These are phyloP conservation scores for Macropus fuliginosus DNA, from an alignment of 2,797 vertebrate genomes.

Conservation along the genomic window DNA sequence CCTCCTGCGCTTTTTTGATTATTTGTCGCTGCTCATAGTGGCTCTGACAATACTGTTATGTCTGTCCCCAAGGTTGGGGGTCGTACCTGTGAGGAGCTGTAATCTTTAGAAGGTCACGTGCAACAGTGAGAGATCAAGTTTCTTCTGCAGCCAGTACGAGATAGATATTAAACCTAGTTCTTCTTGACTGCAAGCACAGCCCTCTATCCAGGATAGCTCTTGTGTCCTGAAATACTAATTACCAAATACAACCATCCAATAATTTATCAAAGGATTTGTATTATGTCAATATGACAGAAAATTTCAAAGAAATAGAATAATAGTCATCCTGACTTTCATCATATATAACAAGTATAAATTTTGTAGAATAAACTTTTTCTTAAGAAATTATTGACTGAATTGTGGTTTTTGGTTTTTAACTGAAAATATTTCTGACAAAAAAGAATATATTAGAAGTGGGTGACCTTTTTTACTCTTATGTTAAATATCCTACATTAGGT, in stretches of 20 bases:
- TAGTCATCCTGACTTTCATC: constrained; percentile 36
- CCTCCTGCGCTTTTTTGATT: constrained; percentile 94
- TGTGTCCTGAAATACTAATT: background rate
- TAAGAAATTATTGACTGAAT: constrained; percentile 55
- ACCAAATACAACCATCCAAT: constrained; percentile 2
- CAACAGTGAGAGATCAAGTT: background rate
- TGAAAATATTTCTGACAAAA: background rate
- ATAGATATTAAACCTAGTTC: background rate
- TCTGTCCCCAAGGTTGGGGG: background rate
- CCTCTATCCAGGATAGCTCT: background rate
- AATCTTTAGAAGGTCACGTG: background rate
- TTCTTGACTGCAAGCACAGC: background rate
- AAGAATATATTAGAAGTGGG: background rate
- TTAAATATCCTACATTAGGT: background rate
- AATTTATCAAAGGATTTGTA: constrained; percentile 12
- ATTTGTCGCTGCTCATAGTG: constrained; percentile 2
- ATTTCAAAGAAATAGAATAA: constrained; percentile 24
- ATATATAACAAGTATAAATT: constrained; percentile 61
- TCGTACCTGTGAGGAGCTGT: background rate
- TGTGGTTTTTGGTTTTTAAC: background rate
- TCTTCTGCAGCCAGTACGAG: background rate
- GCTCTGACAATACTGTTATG: background rate
- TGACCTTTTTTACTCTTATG: background rate
- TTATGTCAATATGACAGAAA: constrained; percentile 20
- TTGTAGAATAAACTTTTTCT: constrained; percentile 71